Percentiles rank a stretch among this genome's conserved stretches.
phyloP scores from a whole-genome alignment of 2,113 vertebrate species.

The Hiodon alosoides region DNA sequence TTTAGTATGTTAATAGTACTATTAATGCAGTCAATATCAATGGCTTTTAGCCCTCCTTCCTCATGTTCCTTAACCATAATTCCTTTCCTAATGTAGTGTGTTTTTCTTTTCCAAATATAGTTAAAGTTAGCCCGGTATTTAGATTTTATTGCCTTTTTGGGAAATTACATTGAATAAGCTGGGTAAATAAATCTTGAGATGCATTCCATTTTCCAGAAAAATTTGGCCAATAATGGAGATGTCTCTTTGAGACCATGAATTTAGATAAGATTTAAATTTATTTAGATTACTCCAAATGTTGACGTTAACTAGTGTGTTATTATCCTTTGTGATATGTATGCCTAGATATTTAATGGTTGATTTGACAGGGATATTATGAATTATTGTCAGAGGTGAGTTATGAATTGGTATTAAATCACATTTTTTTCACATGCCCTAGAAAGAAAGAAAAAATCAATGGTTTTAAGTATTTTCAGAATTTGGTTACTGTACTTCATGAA shows the following conservation, averaged over 20 bases:
- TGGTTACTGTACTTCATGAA: background rate
- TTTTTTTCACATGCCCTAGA: no score
- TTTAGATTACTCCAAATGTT: slow-evolving; percentile 10
- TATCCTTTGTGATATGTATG: slow-evolving; percentile 4
- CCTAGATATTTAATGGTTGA: background rate
- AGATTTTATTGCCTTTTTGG: background rate
- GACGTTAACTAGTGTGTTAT: background rate
- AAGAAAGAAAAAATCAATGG: no score
- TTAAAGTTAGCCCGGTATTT: background rate
- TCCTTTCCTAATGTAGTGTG: background rate
- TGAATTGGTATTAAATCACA: no score
- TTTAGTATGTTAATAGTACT: background rate
- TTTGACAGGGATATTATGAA: background rate
- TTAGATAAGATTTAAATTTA: slow-evolving; percentile 3
- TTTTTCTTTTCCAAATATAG: background rate
- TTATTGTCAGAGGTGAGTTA: background rate
- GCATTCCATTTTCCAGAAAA: slow-evolving; percentile 1
- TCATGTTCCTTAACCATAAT: background rate
- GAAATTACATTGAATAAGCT: background rate
- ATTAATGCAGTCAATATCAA: background rate
- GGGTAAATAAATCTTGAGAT: background rate
- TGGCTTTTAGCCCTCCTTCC: background rate
- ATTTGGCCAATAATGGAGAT: background rate
- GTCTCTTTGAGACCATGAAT: background rate
- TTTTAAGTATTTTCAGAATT: no score